Evolutionary conservation across 2,113 vertebrate species (phyloP).

Genomic region (Melanerpes formicivorus): DNA sequence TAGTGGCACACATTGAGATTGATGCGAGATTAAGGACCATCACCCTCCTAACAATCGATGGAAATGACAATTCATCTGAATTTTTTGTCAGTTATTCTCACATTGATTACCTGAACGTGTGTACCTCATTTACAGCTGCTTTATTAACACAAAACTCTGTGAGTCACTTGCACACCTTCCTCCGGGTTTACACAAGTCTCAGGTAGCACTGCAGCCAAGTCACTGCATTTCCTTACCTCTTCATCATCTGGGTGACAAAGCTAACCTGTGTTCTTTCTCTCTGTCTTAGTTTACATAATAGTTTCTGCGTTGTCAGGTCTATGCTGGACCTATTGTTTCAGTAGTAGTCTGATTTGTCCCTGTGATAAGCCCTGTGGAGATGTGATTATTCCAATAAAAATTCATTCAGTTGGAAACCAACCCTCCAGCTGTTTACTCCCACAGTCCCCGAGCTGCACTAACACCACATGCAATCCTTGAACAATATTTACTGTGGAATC

Average conservation of each 20-base stretch:
- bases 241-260: slow-evolving; percentile 45
- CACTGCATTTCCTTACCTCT: slow-evolving; percentile 46
- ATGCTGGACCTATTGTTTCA: slow-evolving; percentile 76
- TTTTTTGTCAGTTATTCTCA: slow-evolving; percentile 84
- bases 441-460: slow-evolving; percentile 76
- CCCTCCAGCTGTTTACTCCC: slow-evolving; percentile 85
- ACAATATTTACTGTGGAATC: slow-evolving; percentile 68
- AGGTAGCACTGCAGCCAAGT: slow-evolving; percentile 29
- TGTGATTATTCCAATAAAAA: slow-evolving; percentile 86
- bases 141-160: slow-evolving; percentile 79
- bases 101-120: slow-evolving; percentile 80
- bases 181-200: slow-evolving; percentile 30
- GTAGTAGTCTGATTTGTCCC: slow-evolving; percentile 78
- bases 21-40: slow-evolving; percentile 94
- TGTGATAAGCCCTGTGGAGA: slow-evolving; percentile 82
- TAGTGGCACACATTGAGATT: slow-evolving; percentile 98
- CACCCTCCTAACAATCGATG: slow-evolving; percentile 85
- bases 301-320: slow-evolving; percentile 51
- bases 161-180: slow-evolving; percentile 63
- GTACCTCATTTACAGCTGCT: slow-evolving; percentile 78
- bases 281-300: slow-evolving; percentile 35
- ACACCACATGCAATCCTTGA: slow-evolving; percentile 69
- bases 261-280: slow-evolving; percentile 28
- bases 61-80: slow-evolving; percentile 87
- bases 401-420: slow-evolving; percentile 82